Percentiles rank a stretch among this genome's conserved stretches.
Conservation (phyloP, 2,888 invertebrate species). For the Caenorhabditis becei region DNA sequence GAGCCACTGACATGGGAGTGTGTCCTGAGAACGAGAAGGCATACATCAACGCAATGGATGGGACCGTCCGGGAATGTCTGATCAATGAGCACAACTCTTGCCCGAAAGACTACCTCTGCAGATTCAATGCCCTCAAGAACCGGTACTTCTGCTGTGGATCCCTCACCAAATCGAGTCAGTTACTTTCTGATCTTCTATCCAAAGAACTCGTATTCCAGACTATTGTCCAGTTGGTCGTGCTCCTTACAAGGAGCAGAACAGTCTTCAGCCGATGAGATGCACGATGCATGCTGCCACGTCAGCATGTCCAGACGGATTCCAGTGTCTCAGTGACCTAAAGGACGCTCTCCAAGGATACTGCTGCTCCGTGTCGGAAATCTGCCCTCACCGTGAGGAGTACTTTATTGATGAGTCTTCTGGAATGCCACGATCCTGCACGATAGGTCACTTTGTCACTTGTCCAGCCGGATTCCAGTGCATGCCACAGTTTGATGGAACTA, state of each 20-base stretch:
- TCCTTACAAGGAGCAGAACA: constrained; percentile 71
- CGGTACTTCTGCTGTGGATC: constrained; percentile 77
- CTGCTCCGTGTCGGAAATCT: constrained; percentile 73
- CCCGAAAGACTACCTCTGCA: constrained; percentile 73
- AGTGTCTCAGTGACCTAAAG: constrained; percentile 70
- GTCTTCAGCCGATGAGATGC: constrained; percentile 70
- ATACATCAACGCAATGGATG: constrained; percentile 76
- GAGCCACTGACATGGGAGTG: constrained; percentile 76
- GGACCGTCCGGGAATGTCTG: constrained; percentile 72
- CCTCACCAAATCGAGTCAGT: constrained; percentile 59
- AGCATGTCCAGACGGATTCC: constrained; percentile 74
- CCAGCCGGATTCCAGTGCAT: constrained; percentile 72
- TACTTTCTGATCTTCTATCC: background rate
- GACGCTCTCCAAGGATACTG: constrained; percentile 75
- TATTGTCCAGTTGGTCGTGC: constrained; percentile 74
- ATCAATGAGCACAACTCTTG: constrained; percentile 75
- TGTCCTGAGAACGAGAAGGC: constrained; percentile 78
- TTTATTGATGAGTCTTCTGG: constrained; percentile 71
- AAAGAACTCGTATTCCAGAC: constrained; percentile 46
- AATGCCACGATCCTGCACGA: constrained; percentile 74
- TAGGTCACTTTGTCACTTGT: constrained; percentile 73
- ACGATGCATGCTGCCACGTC: constrained; percentile 73
- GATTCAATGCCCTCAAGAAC: constrained; percentile 72
- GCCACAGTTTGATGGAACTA: constrained; percentile 65
- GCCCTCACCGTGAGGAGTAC: constrained; percentile 74